These are phyloP conservation scores for Eilema griseolum DNA, from an alignment of 2,888 invertebrate genomes.

Conservation along the genomic window DNA sequence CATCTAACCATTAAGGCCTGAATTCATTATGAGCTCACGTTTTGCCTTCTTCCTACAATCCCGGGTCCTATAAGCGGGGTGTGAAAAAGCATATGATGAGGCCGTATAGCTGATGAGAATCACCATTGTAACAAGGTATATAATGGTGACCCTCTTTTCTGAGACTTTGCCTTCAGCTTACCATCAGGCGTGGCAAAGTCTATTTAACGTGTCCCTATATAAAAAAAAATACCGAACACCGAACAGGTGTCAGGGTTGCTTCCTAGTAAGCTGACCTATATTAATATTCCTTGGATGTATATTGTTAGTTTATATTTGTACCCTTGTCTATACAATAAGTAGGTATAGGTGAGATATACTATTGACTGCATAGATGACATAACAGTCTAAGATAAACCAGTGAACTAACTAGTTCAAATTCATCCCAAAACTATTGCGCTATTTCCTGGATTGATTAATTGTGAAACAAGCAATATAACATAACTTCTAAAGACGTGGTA, in stretches of 20 bases:
- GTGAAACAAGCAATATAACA: slow-evolving; percentile 12
- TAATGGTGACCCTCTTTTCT: too few species aligned
- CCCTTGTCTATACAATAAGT: neutral
- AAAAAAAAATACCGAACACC: too few species aligned
- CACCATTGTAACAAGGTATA: too few species aligned
- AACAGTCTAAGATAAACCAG: neutral
- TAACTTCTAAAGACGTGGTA: slow-evolving; percentile 17
- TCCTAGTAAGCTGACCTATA: slow-evolving; percentile 4
- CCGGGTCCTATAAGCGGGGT: too few species aligned
- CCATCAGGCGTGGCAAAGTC: too few species aligned
- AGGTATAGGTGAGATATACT: neutral
- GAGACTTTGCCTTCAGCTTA: too few species aligned
- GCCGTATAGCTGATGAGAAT: too few species aligned
- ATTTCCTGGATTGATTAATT: neutral
- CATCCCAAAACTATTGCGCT: neutral
- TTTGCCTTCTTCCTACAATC: too few species aligned
- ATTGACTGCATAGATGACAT: neutral
- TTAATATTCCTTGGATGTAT: neutral
- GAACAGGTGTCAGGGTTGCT: neutral
- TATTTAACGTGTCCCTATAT: too few species aligned
- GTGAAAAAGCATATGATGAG: too few species aligned
- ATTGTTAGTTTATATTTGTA: neutral
- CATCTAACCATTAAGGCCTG: too few species aligned
- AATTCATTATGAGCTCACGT: too few species aligned
- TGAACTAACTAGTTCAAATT: neutral